Percentiles rank a stretch among this genome's conserved stretches.
Evolutionary conservation across 2,113 vertebrate genomes (phyloP).

Genomic region (Entelurus aequoreus): DNA sequence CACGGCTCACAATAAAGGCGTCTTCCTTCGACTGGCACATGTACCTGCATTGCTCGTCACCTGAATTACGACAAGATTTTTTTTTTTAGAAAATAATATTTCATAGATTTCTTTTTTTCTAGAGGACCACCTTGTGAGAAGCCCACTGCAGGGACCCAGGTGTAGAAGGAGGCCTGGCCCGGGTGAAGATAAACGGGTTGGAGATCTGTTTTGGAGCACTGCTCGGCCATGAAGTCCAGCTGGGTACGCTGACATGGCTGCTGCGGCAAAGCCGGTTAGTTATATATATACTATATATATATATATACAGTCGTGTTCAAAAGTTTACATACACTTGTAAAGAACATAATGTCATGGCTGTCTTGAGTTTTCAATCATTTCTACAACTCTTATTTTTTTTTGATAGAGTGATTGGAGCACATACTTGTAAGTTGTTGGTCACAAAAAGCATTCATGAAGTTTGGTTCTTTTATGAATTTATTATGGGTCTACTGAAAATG

Average conservation of each 20-base stretch:
- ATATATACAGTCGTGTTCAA: too few relatives aligned
- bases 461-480: too few relatives aligned
- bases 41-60: slow-evolving; percentile 81
- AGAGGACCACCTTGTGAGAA: slow-evolving; percentile 73
- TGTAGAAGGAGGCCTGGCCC: slow-evolving; percentile 69
- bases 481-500: too few relatives aligned
- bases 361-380: too few relatives aligned
- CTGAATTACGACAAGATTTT: slow-evolving; percentile 53
- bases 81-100: neutral
- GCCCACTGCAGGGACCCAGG: slow-evolving; percentile 79
- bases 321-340: too few relatives aligned
- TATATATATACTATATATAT: too few relatives aligned
- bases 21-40: slow-evolving; percentile 80
- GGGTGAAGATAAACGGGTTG: slow-evolving; percentile 71
- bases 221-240: slow-evolving; percentile 85
- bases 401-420: too few relatives aligned
- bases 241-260: slow-evolving; percentile 80
- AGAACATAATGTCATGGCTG: too few relatives aligned
- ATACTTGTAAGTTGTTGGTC: too few relatives aligned
- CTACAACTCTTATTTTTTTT: too few relatives aligned
- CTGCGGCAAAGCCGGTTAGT: neutral
- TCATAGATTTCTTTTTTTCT: neutral
- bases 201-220: slow-evolving; percentile 80
- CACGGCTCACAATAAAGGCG: slow-evolving; percentile 83
- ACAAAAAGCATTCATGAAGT: too few relatives aligned